Evolutionary conservation across 1,140 invertebrate genomes (phyloP).

Genomic region (Druon quercuslanigerum): DNA sequence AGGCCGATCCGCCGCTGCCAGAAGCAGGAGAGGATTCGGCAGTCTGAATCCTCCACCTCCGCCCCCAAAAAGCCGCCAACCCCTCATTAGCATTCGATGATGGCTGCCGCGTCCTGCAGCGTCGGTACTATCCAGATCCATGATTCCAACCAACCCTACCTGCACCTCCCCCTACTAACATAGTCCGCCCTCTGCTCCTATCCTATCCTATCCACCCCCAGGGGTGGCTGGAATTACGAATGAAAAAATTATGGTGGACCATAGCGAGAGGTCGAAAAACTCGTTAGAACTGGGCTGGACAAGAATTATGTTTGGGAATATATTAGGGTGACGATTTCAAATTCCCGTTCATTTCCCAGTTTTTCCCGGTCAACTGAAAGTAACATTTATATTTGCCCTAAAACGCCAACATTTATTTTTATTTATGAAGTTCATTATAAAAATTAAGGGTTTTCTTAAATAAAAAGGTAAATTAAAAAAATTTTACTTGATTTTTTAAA

Average conservation of each 20-base stretch:
- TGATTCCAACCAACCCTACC: conserved; percentile 54
- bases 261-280: not conserved
- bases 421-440: too few relatives aligned
- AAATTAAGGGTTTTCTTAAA: too few relatives aligned
- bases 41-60: conserved; percentile 51
- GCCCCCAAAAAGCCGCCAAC: conserved; percentile 66
- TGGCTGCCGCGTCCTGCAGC: conserved; percentile 75
- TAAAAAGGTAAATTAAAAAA: too few relatives aligned
- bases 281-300: not conserved
- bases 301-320: not conserved
- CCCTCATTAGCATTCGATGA: conserved; percentile 77
- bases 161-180: conserved; percentile 40
- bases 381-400: too few relatives aligned
- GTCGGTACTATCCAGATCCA: conserved; percentile 70
- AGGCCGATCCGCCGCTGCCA: conserved; percentile 63
- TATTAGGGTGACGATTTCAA: too few relatives aligned
- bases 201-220: conserved; percentile 37
- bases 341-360: too few relatives aligned
- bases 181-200: conserved; percentile 29
- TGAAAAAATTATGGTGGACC: conserved; percentile 43
- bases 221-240: conserved; percentile 35
- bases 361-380: too few relatives aligned
- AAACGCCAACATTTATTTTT: too few relatives aligned
- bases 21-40: conserved; percentile 31
- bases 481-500: too few relatives aligned